Percentiles rank a stretch among this genome's conserved stretches.
Evolutionary conservation across 2,113 vertebrate species (phyloP).

Genomic region (Nycticorax nycticorax): DNA sequence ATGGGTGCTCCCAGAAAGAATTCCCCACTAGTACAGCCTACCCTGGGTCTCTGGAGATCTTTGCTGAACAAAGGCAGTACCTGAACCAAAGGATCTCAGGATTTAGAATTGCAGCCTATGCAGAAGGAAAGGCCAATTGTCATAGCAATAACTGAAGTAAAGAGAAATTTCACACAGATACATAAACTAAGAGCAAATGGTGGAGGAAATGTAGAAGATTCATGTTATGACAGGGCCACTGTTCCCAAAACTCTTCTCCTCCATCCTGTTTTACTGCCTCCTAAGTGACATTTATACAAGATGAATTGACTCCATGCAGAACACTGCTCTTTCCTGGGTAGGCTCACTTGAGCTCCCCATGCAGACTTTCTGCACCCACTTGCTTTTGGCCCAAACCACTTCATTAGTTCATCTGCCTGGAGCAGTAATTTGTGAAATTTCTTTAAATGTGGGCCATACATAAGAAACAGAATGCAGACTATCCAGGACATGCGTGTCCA

Average conservation of each 20-base stretch:
- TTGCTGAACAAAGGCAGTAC: neutral
- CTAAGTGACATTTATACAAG: neutral
- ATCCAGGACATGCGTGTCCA: neutral
- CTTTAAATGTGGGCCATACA: neutral
- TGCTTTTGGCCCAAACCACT: neutral
- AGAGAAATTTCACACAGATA: neutral
- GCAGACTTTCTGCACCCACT: neutral
- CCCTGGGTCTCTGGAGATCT: neutral
- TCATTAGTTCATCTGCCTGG: neutral
- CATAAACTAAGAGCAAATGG: neutral
- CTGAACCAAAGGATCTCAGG: neutral
- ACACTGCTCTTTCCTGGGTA: neutral
- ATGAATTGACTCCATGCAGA: neutral
- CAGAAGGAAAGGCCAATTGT: neutral
- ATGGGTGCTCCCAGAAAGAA: neutral
- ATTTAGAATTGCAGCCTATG: neutral
- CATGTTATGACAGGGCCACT: neutral
- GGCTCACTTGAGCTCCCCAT: neutral
- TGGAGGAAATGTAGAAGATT: neutral
- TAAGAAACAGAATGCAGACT: neutral
- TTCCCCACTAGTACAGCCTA: neutral
- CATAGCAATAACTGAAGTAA: neutral
- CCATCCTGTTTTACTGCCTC: neutral
- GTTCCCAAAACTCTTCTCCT: neutral
- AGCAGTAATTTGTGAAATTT: neutral